These are phyloP conservation scores for Chinchilla lanigera DNA, from an alignment of 2,113 vertebrate genomes.

Conservation along the genomic window DNA sequence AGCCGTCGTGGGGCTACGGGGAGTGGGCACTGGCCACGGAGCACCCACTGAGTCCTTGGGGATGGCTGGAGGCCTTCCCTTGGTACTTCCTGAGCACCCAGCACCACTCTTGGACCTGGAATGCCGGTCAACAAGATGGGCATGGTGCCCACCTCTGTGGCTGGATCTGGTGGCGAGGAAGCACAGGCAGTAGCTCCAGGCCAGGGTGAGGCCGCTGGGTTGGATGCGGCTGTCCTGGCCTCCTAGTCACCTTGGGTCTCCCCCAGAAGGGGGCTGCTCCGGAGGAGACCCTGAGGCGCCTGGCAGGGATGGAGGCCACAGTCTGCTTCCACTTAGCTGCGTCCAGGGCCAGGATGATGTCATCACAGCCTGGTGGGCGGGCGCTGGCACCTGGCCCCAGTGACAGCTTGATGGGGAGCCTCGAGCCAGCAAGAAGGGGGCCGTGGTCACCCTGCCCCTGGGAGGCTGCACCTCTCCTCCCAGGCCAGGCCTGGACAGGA, in stretches of 20 bases:
- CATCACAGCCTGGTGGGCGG: slow-evolving; percentile 65
- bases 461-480: background rate
- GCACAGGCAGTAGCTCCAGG: rapidly evolving
- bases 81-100: background rate
- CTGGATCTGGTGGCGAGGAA: rapidly evolving
- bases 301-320: background rate
- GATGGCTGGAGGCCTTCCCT: background rate
- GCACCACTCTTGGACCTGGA: background rate
- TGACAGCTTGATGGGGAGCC: slow-evolving; percentile 78
- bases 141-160: background rate
- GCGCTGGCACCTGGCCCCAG: slow-evolving; percentile 73
- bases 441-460: slow-evolving; percentile 47
- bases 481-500: background rate
- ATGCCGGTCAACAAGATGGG: rapidly evolving
- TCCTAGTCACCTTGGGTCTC: background rate
- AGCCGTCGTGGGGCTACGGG: background rate
- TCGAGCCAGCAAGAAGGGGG: slow-evolving; percentile 70
- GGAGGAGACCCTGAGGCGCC: rapidly evolving
- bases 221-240: rapidly evolving
- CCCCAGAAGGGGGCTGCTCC: background rate
- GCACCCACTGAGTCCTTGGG: rapidly evolving
- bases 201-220: rapidly evolving
- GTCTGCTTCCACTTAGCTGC: slow-evolving; percentile 84
- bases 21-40: background rate
- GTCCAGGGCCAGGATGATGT: slow-evolving; percentile 81